These are phyloP conservation scores for Microtus pennsylvanicus DNA, from an alignment of 2,113 vertebrate genomes.

Conservation along the genomic window DNA sequence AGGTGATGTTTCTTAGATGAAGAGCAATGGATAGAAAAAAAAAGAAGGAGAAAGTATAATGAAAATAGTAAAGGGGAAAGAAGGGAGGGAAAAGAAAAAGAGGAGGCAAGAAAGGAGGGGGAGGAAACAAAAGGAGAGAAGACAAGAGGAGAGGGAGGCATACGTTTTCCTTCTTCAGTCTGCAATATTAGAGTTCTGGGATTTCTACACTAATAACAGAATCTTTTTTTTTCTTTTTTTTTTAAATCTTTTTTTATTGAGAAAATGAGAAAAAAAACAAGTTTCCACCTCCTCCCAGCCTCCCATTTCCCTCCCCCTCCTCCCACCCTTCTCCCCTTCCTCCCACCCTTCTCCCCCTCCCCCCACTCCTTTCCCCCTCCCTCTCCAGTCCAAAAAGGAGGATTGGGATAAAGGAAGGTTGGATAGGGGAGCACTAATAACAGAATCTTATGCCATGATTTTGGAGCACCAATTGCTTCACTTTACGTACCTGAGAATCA, in stretches of 20 bases:
- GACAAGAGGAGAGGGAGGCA: not conserved
- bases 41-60: not conserved
- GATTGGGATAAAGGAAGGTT: no score
- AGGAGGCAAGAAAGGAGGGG: not conserved
- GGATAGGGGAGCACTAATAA: no score
- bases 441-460: not conserved
- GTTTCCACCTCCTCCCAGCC: no score
- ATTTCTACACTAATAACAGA: not conserved
- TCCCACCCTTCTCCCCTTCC: no score
- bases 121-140: no score
- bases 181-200: not conserved
- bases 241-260: no score
- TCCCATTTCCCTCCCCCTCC: no score
- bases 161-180: not conserved
- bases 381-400: no score
- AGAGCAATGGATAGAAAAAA: not conserved
- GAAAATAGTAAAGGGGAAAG: accelerated
- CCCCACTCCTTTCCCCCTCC: no score
- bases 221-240: no score
- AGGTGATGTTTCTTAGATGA: not conserved
- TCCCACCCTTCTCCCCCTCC: no score
- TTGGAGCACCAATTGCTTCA: not conserved
- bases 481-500: not conserved
- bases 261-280: no score
- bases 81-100: not conserved